Evolutionary conservation across 1,140 invertebrate species (phyloP).

Genomic region (Babylonia areolata): DNA sequence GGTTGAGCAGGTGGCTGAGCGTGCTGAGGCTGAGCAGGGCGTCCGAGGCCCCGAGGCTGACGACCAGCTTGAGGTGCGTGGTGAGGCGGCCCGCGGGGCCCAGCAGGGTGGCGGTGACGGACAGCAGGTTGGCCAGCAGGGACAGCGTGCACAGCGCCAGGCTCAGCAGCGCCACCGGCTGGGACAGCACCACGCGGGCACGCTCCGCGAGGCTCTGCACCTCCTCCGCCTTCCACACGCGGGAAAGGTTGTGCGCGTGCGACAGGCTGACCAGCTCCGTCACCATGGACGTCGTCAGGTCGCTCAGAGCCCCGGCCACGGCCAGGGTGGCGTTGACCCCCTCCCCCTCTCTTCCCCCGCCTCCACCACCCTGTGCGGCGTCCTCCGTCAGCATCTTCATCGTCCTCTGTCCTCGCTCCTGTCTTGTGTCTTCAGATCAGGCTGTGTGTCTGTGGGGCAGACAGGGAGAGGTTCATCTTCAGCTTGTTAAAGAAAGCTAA

Average conservation of each 20-base stretch:
- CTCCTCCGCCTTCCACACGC: neutral
- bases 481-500: too few species aligned
- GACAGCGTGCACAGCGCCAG: slow-evolving; percentile 55
- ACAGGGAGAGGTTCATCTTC: too few species aligned
- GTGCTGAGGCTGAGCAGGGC: slow-evolving; percentile 61
- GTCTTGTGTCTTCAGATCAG: too few species aligned
- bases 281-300: neutral
- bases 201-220: slow-evolving; percentile 47
- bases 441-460: too few species aligned
- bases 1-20: slow-evolving; percentile 56
- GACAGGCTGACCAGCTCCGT: neutral
- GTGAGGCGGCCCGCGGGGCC: slow-evolving; percentile 52
- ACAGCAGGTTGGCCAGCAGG: slow-evolving; percentile 55
- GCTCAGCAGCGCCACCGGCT: slow-evolving; percentile 56
- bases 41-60: slow-evolving; percentile 64
- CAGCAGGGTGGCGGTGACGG: slow-evolving; percentile 56
- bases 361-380: too few species aligned
- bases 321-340: too few species aligned
- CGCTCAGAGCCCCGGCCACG: neutral
- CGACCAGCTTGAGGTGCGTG: slow-evolving; percentile 66
- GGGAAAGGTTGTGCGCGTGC: neutral
- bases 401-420: neutral
- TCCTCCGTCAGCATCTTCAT: neutral
- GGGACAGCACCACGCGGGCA: slow-evolving; percentile 46
- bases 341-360: too few species aligned